Base-by-base conservation (phyloP, 2,113 vertebrate genomes). In the Psophia crepitans region DNA sequence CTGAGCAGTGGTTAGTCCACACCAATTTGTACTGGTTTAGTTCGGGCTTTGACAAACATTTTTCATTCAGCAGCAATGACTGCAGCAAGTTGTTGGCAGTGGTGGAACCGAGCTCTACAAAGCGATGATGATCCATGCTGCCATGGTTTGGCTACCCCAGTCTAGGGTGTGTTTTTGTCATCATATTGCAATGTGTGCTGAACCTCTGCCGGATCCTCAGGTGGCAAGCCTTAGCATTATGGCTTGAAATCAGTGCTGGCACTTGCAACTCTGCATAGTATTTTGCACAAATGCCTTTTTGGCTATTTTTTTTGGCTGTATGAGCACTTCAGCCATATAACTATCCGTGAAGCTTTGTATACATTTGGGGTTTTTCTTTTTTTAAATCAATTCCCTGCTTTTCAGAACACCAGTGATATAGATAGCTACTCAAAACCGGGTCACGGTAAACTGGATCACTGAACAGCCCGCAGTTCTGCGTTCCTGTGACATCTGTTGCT, bases 401-500 rank as follows among this genome's bases (percentile, higher is more conserved):
- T 87, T 84, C 35, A 19, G 65, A 57, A 20, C 26, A 46, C 27
- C 9, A 21, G 65, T 48, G 60, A n/a, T 41, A n/a, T 2, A 54
- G 73, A 64, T 22, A 73, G 53, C 6, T 11, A 35, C 44, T 76
- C 51, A 85, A 95, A 96, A 69, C 22, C 0, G 0, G 84, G 92
- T 82, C 80, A 56, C 10, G 23, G 48, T 35, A 54, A 96, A 93
- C 65, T 28, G 70, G 58, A 53, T 96, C 70, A 23, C 66, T 35
- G 86, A 68, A 9, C 65, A 95, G 37, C 33, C 73, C 4, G 2
- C 23, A 43, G 21, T 44, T 84, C 86, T 65, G 6, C 58, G 35
- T 37, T 61, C 26, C 57, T 66, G 57, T 33, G 75, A 89, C 77
- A 95, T 84, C 91, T 95, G 93, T 87, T 96, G 74, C 91, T 92